Evolutionary conservation across 2,888 invertebrate genomes (phyloP), one percentile per base, ranked within the genome.

Genomic region (Amiota communis): DNA sequence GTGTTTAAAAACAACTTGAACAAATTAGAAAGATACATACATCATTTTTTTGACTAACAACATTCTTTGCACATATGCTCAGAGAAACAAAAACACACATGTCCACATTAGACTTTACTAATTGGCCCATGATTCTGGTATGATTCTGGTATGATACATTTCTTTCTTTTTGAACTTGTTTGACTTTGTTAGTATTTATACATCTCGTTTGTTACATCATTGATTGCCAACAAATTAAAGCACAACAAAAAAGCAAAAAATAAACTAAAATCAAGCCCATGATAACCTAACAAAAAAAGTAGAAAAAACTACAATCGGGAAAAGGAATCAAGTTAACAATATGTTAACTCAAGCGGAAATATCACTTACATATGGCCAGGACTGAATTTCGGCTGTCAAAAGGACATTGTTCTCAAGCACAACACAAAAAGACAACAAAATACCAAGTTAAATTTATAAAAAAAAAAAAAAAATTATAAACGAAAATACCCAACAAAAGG

Each of bases 341-440:
- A 63, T 63, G 63, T 63, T 63, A 63, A 63, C 11, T 63, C 51
- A 68, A 68, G 68, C 23, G 68, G 12, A 68, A 68, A 53, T 53
- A 68, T 46, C 46, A 36, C 63, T 13, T 13, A 23, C 63, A 63
- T 63, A 46, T 13, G 12, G 63, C 63, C 63, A 63, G n/a, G 23
- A 2, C 17, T 3, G 36, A 46, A 23, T n/a, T 17, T 11, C 3
- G 12, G 53, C 53, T 53, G 13, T 12, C 53, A 53, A 53, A 53
- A n/a, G 11, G n/a, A 17, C 59, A 59, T 15, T 15, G 17, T 15
- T 11, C 59, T 15, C 17, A 59, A 20, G 59, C 59, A 15, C 4
- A 59, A 15, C 36, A 36, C 23, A 17, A 13, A 59, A 23, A 23
- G 23, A 23, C 23, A 23, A 23, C 1, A 23, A 23, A 23, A 23